Base-by-base conservation (phyloP, 2,888 invertebrate species). In the Apodemia zela region DNA sequence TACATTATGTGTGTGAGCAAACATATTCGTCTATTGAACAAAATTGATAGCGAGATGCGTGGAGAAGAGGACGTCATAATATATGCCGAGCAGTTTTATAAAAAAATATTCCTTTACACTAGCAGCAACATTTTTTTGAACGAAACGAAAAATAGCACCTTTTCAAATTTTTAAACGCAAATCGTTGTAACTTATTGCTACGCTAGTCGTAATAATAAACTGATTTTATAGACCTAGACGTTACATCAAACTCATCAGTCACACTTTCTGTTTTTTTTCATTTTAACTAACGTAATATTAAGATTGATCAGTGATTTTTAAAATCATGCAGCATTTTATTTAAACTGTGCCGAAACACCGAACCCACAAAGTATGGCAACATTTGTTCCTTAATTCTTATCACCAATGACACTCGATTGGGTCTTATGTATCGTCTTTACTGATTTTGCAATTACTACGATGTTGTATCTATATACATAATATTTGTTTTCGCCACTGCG, bases 191-290 rank as follows among this genome's bases (percentile, higher is more conserved):
- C 33, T 13, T 42, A 17, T 7, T 35, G 29, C 47, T 13, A 25
- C 33, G 38, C 33, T n/a, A 29, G 45, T 29, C 59, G 47, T 21
- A 11, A 47, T 35, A 35, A 63, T 49, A 47, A 59, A 47, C 33
- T 45, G 61, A 62, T 54, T 62, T n/a, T 57, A 35, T 62, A 63
- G 60, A 63, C 59, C 33, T 58, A 25, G 54, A 21, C 25, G 57
- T 68, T 67, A 59, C 62, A 60, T 61, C 47, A 65, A 38, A 29
- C 45, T 51, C 57, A 15, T 38, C 45, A 62, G 68, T 67, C 66
- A 68, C 68, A 67, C 67, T 68, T 68, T 68, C 67, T 54, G 64
- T 45, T n/a, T n/a, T n/a, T n/a, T n/a, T n/a, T n/a, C 57, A 63
- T 66, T 67, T 63, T 57, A 66, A 63, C 59, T 63, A 45, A 47